Evolutionary conservation across 2,797 vertebrate species (phyloP).

Genomic region (Gymnothorax javanicus): DNA sequence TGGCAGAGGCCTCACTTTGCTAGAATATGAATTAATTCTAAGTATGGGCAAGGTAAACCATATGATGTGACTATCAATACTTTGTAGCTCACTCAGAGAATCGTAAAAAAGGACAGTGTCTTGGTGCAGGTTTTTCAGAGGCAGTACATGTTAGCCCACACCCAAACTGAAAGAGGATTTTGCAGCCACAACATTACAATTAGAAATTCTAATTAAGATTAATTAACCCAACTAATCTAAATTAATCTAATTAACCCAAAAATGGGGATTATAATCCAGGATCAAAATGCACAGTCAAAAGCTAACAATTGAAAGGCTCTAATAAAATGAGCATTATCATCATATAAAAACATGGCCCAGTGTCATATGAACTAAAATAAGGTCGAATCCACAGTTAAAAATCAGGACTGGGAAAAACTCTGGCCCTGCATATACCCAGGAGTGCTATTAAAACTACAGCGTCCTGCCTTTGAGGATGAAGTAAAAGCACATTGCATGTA

Average conservation of each 20-base stretch:
- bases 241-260: not conserved
- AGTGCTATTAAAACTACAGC: not conserved
- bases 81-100: not conserved
- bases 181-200: not conserved
- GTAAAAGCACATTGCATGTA: not conserved
- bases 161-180: not conserved
- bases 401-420: not conserved
- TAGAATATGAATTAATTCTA: not conserved
- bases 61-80: not conserved
- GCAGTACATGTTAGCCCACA: not conserved
- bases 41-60: not conserved
- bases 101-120: not conserved
- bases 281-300: not conserved
- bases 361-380: not conserved
- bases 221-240: not conserved
- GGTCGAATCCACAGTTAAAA: not conserved
- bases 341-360: not conserved
- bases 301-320: not conserved
- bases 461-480: slow-evolving; percentile 3
- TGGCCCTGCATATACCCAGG: not conserved
- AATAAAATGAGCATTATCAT: not conserved
- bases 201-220: not conserved
- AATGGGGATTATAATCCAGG: not conserved
- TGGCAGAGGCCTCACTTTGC: not conserved
- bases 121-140: not conserved